A percentile compares a stretch with the other conserved stretches of the same genome.
These are phyloP conservation scores for Drosophila planitibia DNA, from an alignment of 2,888 invertebrate species.

Conservation along the genomic window DNA sequence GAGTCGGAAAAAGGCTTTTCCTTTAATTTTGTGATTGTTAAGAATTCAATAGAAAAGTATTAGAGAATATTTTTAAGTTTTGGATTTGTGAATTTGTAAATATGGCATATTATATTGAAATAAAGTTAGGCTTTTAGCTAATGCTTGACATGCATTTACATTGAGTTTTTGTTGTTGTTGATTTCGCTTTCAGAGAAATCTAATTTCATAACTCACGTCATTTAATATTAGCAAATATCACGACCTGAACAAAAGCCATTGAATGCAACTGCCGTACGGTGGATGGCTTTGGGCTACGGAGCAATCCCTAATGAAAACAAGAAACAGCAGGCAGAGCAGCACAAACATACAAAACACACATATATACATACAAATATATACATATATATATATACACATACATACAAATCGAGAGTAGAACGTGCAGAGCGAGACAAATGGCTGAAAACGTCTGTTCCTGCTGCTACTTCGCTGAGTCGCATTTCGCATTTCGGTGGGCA, in stretches of 20 bases:
- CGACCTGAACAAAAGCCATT: conserved; percentile 83
- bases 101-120: not conserved
- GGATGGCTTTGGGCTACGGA: conserved; percentile 32
- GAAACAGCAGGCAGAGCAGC: conserved; percentile 54
- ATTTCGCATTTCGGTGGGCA: conserved; percentile 71
- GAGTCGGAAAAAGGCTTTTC: not conserved
- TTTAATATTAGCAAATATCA: conserved; percentile 84
- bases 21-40: not conserved
- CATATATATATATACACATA: conserved; percentile 2
- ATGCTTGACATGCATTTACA: conserved; percentile 38
- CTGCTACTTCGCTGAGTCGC: conserved; percentile 50
- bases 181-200: conserved; percentile 34
- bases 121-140: not conserved
- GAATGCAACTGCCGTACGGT: conserved; percentile 78
- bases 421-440: conserved; percentile 80
- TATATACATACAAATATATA: not conserved
- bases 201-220: conserved; percentile 83
- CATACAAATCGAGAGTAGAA: conserved; percentile 40
- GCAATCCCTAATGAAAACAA: conserved; percentile 71
- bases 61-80: not conserved
- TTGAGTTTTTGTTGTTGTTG: not conserved
- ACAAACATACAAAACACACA: conserved; percentile 9
- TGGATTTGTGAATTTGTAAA: not conserved
- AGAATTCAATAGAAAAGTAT: not conserved
- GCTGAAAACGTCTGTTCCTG: conserved; percentile 61